Base-by-base conservation (phyloP, 2,888 invertebrate species). In the Anthophora plumipes region DNA sequence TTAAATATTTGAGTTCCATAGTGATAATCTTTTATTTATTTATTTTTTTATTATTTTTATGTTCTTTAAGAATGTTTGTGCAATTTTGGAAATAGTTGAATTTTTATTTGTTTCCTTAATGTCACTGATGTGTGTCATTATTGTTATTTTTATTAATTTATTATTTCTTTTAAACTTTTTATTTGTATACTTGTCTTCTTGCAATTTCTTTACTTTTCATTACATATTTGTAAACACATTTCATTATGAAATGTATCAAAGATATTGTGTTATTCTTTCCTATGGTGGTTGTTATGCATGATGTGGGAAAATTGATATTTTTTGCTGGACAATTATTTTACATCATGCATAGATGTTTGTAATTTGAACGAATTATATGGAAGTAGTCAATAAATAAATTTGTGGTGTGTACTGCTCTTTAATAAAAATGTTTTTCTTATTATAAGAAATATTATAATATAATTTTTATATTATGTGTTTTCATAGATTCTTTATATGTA, bases 261-360 rank as follows among this genome's bases (percentile, higher is more conserved):
- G 12, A 54, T 25, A 46, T 37, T 43, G 6, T 25, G 17, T 54
- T 12, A 5, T 17, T 46, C 1, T 17, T 70, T 61, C 7, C 52
- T 17, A 8, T 4, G 6, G 14, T 0, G 0, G 17, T 41, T 20
- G 14, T 72, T 68, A 14, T 50, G 85, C 75, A 82, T 78, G 82
- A 11, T 84, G 80, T 84, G 31, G 76, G 74, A 81, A 73, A 70
- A 85, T 90, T 89, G 89, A 89, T 80, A 87, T 74, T 63, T n/a
- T 39, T 43, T 43, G 37, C 80, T 84, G 69, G 83, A 67, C 90
- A 88, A 90, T 89, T 85, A 60, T 82, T 87, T 76, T 79, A 61
- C 80, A 78, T 80, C 72, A 63, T 82, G 70, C 57, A 43, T 64
- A 59, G 17, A 41, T 59, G 8, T 57, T 11, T 57, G 12, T 52